A percentile compares a stretch with the other conserved stretches of the same genome.
phyloP scores from a whole-genome alignment of 1,140 invertebrate species.

The Dinoponera quadriceps region DNA sequence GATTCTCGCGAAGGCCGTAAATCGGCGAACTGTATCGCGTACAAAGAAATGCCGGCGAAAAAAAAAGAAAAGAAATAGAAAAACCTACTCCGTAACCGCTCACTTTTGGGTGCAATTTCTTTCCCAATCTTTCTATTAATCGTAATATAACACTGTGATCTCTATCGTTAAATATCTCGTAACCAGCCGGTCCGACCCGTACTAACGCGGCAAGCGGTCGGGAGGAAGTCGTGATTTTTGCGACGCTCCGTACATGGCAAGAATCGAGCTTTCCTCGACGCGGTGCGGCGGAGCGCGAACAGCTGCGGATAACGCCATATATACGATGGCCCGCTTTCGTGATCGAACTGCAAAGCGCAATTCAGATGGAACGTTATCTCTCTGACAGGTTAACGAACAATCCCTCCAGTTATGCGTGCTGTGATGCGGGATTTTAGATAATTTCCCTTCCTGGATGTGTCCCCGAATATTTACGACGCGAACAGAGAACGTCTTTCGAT shows the following conservation, averaged over 20 bases:
- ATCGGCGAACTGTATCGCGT: constrained; percentile 10
- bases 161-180: background rate
- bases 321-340: background rate
- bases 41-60: background rate
- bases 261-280: constrained; percentile 6
- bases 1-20: background rate
- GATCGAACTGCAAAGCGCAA: background rate
- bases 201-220: background rate
- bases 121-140: background rate
- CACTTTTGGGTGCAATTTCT: background rate
- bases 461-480: no score
- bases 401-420: background rate
- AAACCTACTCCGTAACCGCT: background rate
- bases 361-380: constrained; percentile 19
- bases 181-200: background rate
- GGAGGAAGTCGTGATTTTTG: constrained; percentile 24
- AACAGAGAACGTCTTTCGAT: no score
- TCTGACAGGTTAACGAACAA: constrained; percentile 17
- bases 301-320: background rate
- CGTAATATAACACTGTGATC: background rate
- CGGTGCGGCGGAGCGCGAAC: background rate
- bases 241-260: background rate
- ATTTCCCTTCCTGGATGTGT: background rate
- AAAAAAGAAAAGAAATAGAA: background rate
- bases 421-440: background rate